Percentiles rank a stretch among this genome's conserved stretches.
Conservation (phyloP, 2,888 invertebrate genomes). For the Electrophaes corylata region DNA sequence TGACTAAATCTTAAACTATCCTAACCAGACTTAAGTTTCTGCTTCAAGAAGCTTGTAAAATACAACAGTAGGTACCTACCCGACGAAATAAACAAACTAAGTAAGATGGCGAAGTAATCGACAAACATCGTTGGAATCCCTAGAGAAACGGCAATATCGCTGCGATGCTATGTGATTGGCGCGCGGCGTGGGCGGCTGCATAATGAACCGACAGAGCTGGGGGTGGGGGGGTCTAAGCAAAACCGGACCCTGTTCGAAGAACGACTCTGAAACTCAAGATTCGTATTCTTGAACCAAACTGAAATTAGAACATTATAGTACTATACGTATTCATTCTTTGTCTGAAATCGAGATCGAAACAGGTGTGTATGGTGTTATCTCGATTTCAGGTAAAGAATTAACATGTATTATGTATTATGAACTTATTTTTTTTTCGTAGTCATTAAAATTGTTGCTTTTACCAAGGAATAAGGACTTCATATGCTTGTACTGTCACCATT, state of each 20-base stretch:
- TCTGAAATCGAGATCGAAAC: too few relatives aligned
- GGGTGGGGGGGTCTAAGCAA: slow-evolving; percentile 46
- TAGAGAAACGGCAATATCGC: slow-evolving; percentile 77
- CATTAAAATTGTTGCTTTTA: too few relatives aligned
- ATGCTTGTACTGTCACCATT: too few relatives aligned
- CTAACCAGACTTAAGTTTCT: neutral
- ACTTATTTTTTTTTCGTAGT: too few relatives aligned
- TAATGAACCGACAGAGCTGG: slow-evolving; percentile 71
- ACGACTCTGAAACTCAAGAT: slow-evolving; percentile 22
- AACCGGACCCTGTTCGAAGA: slow-evolving; percentile 30
- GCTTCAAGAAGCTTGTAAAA: slow-evolving; percentile 12
- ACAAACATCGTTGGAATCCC: slow-evolving; percentile 70
- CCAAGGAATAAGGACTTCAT: too few relatives aligned
- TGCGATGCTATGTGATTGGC: slow-evolving; percentile 78
- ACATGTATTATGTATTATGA: too few relatives aligned
- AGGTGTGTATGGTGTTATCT: too few relatives aligned
- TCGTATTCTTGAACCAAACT: neutral
- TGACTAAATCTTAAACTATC: too few relatives aligned
- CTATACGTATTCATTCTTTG: too few relatives aligned
- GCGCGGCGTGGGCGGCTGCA: slow-evolving; percentile 78
- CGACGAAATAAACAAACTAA: slow-evolving; percentile 33
- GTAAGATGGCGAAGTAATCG: slow-evolving; percentile 48
- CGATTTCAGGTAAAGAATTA: too few relatives aligned
- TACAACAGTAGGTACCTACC: slow-evolving; percentile 12
- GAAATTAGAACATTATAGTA: too few relatives aligned